A percentile compares a stretch with the other conserved stretches of the same genome.
Evolutionary conservation across 2,797 vertebrate genomes (phyloP).

Genomic region (Trachurus trachurus): DNA sequence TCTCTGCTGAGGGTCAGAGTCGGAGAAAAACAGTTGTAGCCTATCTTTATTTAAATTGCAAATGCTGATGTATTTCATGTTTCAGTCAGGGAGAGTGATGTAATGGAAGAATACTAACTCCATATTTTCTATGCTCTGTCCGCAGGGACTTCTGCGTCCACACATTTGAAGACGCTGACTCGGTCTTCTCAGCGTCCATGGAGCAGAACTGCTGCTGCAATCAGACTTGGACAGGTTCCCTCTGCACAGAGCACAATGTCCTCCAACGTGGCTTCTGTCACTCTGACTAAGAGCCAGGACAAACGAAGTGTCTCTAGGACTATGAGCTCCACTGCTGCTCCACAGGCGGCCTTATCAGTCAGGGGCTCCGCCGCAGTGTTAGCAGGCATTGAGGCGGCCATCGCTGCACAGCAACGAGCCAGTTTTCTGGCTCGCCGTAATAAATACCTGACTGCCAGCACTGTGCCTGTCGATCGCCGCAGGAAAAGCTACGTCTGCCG

Average conservation of each 20-base stretch:
- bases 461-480: constrained; percentile 40
- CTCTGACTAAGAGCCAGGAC: neutral
- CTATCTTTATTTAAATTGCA: neutral
- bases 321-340: constrained; percentile 13
- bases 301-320: constrained; percentile 29
- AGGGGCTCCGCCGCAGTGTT: constrained; percentile 34
- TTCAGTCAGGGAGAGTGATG: too few species aligned
- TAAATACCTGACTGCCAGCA: neutral
- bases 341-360: constrained; percentile 13
- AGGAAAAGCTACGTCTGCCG: constrained; percentile 76
- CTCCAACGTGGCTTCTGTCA: constrained; percentile 1
- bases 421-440: constrained; percentile 21
- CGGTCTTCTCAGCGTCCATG: constrained; percentile 44
- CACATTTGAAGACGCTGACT: constrained; percentile 29
- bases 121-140: constrained; percentile 19
- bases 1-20: too few species aligned
- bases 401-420: constrained; percentile 42
- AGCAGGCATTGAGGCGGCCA: constrained; percentile 32
- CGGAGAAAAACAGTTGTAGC: neutral
- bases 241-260: constrained; percentile 1
- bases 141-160: constrained; percentile 20
- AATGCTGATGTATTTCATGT: neutral
- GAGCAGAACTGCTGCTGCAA: constrained; percentile 46
- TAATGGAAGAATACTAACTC: neutral
- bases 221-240: constrained; percentile 22